Evolutionary conservation across 2,113 vertebrate species (phyloP), one percentile per base, ranked within the genome.

Genomic region (Dicentrarchus labrax): DNA sequence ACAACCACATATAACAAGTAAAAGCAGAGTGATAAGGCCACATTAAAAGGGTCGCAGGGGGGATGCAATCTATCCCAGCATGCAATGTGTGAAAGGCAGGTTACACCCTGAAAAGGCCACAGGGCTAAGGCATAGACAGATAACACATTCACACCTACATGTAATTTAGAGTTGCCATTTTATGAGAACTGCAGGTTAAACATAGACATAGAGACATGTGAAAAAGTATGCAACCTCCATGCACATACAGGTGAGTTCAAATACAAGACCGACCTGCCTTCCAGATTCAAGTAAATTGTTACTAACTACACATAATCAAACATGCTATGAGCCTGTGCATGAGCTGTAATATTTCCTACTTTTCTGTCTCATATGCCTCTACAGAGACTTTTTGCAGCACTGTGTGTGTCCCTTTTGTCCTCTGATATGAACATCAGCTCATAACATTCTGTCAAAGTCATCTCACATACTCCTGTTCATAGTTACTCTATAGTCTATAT

Each of bases 381-480:
- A 39, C 17, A 66, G 66, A 82, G 64, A 81, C 72, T 61, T 78
- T 62, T 77, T 41, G 19, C 43, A 72, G 56, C 72, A 72, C 67
- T 38, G 64, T 64, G 64, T 56, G 38, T 77, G 77, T 72, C 59
- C 4, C 21, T 19, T 85, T 80, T 64, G 71, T 84, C 68, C 81
- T 85, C 39, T 51, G 64, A 75, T 77, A 67, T 83, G 80, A 83
- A 80, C 74, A 87, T 82, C 57, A 66, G 83, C 80, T 88, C 72
- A 82, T 84, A 84, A 82, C 50, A 82, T 84, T 87, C 60, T 72
- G 64, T 82, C 86, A 89, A 87, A 90, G 86, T 86, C 65, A 80
- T 83, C 75, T 74, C 80, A 76, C 62, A 80, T 85, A 80, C 51
- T 78, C 24, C 75, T 75, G 62, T 79, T 84, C 60, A 80, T 75